A percentile compares a stretch with the other conserved stretches of the same genome.
These are phyloP conservation scores for Betta splendens DNA, from an alignment of 2,797 vertebrate genomes.

Conservation along the genomic window DNA sequence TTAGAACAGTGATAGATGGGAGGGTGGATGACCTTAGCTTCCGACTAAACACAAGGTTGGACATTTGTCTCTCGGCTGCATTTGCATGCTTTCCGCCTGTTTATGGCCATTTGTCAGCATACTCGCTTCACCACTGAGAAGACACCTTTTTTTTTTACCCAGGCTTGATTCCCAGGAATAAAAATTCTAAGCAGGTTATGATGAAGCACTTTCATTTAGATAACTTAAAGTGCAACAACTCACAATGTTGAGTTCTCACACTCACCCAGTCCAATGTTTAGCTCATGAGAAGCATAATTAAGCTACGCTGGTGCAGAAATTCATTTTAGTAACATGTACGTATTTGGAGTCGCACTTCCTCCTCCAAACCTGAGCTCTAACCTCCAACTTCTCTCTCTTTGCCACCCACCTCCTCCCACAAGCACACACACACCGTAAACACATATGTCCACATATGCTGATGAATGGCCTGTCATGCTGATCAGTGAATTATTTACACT, in stretches of 20 bases:
- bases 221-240: slow-evolving; percentile 38
- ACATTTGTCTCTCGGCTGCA: slow-evolving; percentile 78
- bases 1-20: slow-evolving; percentile 83
- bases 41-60: slow-evolving; percentile 82
- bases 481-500: slow-evolving; percentile 94
- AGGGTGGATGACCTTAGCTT: slow-evolving; percentile 80
- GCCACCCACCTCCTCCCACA: slow-evolving; percentile 1
- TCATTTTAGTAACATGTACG: slow-evolving; percentile 16
- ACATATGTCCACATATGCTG: too few species aligned
- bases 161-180: slow-evolving; percentile 29
- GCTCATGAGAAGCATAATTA: slow-evolving; percentile 43
- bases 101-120: slow-evolving; percentile 79
- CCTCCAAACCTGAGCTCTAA: slow-evolving; percentile 10
- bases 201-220: slow-evolving; percentile 67
- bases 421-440: slow-evolving; percentile 12
- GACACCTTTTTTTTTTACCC: slow-evolving; percentile 33
- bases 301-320: slow-evolving; percentile 47
- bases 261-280: slow-evolving; percentile 14
- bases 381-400: slow-evolving; percentile 24
- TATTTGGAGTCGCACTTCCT: slow-evolving; percentile 4
- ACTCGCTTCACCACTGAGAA: slow-evolving; percentile 60
- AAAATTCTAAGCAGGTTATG: slow-evolving; percentile 59
- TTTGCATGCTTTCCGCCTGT: slow-evolving; percentile 79
- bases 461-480: slow-evolving; percentile 91
- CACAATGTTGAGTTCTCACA: slow-evolving; percentile 15